Conservation (phyloP, 2,888 invertebrate species). For the Pollenia amentaria region DNA sequence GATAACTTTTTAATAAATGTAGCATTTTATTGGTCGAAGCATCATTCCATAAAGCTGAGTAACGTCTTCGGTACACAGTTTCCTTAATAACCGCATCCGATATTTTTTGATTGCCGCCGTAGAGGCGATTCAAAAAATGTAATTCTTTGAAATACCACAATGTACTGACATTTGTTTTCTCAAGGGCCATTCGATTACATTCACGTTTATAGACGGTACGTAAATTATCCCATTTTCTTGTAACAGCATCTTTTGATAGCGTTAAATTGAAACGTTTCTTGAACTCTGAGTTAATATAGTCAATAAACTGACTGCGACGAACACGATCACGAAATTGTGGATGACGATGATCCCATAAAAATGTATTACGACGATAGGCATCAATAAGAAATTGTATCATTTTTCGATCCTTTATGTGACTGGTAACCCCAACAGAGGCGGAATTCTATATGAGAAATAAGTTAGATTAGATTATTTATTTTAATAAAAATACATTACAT, state of each 20-base stretch:
- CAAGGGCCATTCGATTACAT: conserved; percentile 82
- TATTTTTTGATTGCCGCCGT: conserved; percentile 80
- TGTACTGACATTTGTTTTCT: conserved; percentile 81
- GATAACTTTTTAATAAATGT: conserved; percentile 79
- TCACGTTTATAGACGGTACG: conserved; percentile 82
- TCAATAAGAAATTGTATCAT: conserved; percentile 82
- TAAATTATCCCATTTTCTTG: conserved; percentile 82
- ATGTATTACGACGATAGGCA: conserved; percentile 81
- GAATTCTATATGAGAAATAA: conserved; percentile 54
- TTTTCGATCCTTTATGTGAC: conserved; percentile 82
- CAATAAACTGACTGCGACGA: conserved; percentile 80
- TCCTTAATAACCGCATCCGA: conserved; percentile 81
- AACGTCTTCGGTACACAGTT: conserved; percentile 81
- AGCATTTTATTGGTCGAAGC: conserved; percentile 80
- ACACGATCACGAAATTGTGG: conserved; percentile 82
- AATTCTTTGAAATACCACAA: conserved; percentile 82
- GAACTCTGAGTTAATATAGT: conserved; percentile 81
- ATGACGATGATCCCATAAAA: conserved; percentile 82
- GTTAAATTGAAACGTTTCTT: conserved; percentile 81
- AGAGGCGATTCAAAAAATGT: conserved; percentile 81
- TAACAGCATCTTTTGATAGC: conserved; percentile 81
- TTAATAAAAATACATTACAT: no score
- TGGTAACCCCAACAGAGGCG: conserved; percentile 76
- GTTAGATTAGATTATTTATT: background rate
- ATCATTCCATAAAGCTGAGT: conserved; percentile 82